Base-by-base conservation (phyloP, 2,113 vertebrate species). In the Puffinus mauretanicus region DNA sequence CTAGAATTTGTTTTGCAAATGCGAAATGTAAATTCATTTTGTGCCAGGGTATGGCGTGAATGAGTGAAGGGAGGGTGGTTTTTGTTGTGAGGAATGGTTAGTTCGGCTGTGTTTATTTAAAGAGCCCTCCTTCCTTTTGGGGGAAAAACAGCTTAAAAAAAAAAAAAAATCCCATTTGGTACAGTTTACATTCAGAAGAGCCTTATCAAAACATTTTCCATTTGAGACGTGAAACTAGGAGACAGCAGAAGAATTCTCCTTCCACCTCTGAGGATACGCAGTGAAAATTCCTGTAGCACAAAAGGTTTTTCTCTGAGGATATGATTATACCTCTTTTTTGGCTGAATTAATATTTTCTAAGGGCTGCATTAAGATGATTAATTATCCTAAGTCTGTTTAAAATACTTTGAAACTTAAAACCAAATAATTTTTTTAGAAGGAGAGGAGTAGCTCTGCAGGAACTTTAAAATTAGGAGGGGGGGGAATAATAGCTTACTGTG, bases 1-100 rank as follows among this genome's bases (percentile, higher is more conserved):
- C 21, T 81, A n/a, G 67, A 94, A 72, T 98, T 97, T 98, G 93
- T 97, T 98, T 98, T 97, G 95, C 97, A 98, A 97, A 97, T 96
- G 69, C 29, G 73, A 97, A 97, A 97, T 97, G 92, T 95, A 97
- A 96, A 97, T 97, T 96, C 90, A 47, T 95, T 65, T 76, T 86
- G 82, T 97, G 84, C 86, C 93, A 80, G 89, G 92, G 78, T 82
- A 95, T 93, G 94, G 77, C 95, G 76, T 96, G 91, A 96, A 86
- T 96, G 95, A 66, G 94, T 80, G 96, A 54, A 93, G 62, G 94
- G 89, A 95, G 97, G 96, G 82, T 91, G 97, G 82, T 27, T 96
- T 96, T 96, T 94, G 94, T 97, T 97, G 91, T 97, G 94, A 95
- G 89, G 91, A 96, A 93, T 42, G 67, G 86, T 62, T 94, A 92